These are phyloP conservation scores for Corythornis leucogaster DNA, from an alignment of 2,797 vertebrate species.

Conservation along the genomic window DNA sequence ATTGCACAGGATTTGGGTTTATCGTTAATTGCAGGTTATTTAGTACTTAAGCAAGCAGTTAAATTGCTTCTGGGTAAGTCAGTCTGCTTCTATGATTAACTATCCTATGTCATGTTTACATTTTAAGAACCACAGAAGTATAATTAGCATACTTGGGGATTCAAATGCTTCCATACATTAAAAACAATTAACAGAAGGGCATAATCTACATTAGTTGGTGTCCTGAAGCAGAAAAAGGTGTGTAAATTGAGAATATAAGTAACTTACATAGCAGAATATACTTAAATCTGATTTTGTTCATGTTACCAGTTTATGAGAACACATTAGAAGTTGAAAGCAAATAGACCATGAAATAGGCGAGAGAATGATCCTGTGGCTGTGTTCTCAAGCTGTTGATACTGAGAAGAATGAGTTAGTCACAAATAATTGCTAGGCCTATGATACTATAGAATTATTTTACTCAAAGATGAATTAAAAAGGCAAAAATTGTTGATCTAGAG, in stretches of 20 bases:
- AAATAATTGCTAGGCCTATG: neutral
- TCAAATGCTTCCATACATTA: neutral
- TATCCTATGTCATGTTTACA: neutral
- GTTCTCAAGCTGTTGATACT: neutral
- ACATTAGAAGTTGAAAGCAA: neutral
- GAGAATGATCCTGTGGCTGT: neutral
- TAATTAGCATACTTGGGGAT: neutral
- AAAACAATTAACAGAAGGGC: neutral
- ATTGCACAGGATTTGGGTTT: neutral
- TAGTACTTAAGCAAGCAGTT: neutral
- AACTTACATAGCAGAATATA: neutral
- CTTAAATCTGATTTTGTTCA: neutral
- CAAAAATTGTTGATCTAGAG: neutral
- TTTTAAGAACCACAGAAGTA: neutral
- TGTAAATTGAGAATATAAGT: neutral
- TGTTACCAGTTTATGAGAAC: neutral
- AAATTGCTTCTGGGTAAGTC: neutral
- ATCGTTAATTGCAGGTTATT: neutral
- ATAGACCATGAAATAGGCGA: neutral
- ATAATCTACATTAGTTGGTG: neutral
- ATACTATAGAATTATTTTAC: neutral
- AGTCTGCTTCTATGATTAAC: neutral
- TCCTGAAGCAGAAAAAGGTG: neutral
- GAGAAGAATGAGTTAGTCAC: neutral
- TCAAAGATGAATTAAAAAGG: neutral